Evolutionary conservation across 2,888 invertebrate species (phyloP), one percentile per base, ranked within the genome.

Genomic region (Gastracanthus pulcherrimus): DNA sequence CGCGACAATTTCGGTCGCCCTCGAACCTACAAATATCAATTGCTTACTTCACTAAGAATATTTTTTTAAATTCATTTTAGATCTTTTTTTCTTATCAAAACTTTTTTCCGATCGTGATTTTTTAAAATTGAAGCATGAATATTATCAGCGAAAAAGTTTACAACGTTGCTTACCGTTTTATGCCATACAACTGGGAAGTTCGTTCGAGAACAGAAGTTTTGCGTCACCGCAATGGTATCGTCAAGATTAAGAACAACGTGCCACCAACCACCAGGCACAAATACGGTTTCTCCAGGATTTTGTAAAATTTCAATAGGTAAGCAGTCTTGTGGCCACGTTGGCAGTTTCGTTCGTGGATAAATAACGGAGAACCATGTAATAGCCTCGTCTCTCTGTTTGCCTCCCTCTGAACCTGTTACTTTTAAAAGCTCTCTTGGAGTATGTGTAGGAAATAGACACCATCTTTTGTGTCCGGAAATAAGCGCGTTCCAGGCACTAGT

Each of bases 261-360:
- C 99, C 99, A 99, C 99, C 99, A 99, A 11, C 99, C 99, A 23
- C 98, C 98, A 11, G 99, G 99, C 76, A 99, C 98, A 93, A 98
- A 99, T 38, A 99, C 98, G 3, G 99, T 99, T 91, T 99, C 99
- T 26, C 99, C 99, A 16, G 99, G 98, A 87, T 95, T 94, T 91
- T 99, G 99, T 5, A 99, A 93, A 86, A 99, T 97, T 93, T 99
- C 99, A 84, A 98, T 94, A 94, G 99, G 98, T 91, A 96, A 95
- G 92, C 94, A 99, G 91, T 98, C 96, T 87, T 94, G 93, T 26
- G 99, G 99, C 99, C 99, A 99, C 38, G 95, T 93, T 13, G 96
- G 94, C 84, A 95, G 93, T 91, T 98, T 96, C 26, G 98, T 98
- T 91, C 96, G 95, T 16, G 99, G 99, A 92, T 99, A 99, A 87